Evolutionary conservation across 1,140 invertebrate species (phyloP).

Genomic region (Lysiphlebus fabarum): DNA sequence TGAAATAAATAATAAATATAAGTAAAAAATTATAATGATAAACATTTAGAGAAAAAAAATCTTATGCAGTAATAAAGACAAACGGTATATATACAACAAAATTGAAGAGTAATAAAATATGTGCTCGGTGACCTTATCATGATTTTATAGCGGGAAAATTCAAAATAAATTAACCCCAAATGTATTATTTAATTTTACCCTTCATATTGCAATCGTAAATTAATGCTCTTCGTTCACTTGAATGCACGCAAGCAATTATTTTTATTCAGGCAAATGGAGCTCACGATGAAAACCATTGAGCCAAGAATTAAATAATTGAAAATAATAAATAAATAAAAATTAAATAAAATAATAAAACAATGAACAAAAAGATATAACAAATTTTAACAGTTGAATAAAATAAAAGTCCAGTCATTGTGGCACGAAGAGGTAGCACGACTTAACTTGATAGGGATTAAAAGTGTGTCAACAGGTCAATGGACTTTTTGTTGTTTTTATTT

Average conservation of each 20-base stretch:
- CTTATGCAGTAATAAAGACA: no score
- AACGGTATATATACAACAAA: no score
- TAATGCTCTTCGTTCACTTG: slow-evolving; percentile 14
- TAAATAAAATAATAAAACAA: background rate
- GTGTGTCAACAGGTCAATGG: slow-evolving; percentile 24
- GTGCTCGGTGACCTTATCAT: background rate
- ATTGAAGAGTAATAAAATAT: no score
- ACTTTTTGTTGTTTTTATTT: background rate
- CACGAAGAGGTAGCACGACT: background rate
- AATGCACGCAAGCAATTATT: slow-evolving; percentile 22
- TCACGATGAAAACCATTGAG: background rate
- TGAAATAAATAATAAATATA: background rate
- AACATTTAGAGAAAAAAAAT: background rate
- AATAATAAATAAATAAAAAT: slow-evolving; percentile 5
- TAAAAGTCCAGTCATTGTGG: background rate
- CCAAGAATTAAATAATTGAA: background rate
- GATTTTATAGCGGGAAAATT: background rate
- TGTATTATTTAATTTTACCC: slow-evolving; percentile 22
- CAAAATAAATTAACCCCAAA: slow-evolving; percentile 7
- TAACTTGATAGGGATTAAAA: background rate
- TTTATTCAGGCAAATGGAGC: slow-evolving; percentile 8
- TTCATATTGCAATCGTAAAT: slow-evolving; percentile 19
- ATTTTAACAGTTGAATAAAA: background rate
- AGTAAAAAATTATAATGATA: slow-evolving; percentile 11
- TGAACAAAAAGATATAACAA: background rate